Base-by-base conservation (phyloP, 2,113 vertebrate genomes). In the Propithecus coquereli region DNA sequence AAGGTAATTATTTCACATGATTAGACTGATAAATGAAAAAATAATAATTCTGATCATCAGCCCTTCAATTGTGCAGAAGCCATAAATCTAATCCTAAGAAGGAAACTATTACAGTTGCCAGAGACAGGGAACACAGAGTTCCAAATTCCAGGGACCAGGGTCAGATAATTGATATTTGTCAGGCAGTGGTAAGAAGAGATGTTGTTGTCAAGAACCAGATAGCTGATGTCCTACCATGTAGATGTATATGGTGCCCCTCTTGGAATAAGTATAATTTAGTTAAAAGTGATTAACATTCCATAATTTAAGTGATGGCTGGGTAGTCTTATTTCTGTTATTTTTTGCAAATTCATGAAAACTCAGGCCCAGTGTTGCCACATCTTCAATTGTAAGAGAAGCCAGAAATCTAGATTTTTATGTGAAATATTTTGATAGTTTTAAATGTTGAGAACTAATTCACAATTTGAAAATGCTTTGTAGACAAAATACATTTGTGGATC, bases 301-400 rank as follows among this genome's bases (percentile, higher is more conserved):
- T 76, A 85, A 80, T 91, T 91, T 63, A 95, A 95, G 8, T 50
- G 34, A 88, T 74, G 27, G 10, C 27, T 45, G 6, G 30, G 7
- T 71, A 73, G 16, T 70, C 73, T 87, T 88, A 47, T 86, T 80
- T 92, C 76, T 54, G 45, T 50, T 82, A 30, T 40, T 61, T 91
- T 95, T 94, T 91, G 77, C 16, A 92, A 92, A 88, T 54, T 27
- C 47, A 57, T 54, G 86, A 85, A 93, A 80, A 52, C 34, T 65
- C 65, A 65, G 57, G 23, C 13, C 18, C 45, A 81, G 37, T 66
- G 59, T 61, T 97, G n/a, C 3, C 40, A 76, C 20, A 40, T 61
- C 12, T 94, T 94, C 20, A 73, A n/a, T 43, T 96, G 22, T 70
- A 82, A 92, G 16, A 96, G 66, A 84, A 94, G n/a, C 27, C 54